Base-by-base conservation (phyloP, 2,113 vertebrate species). In the Myotis davidii region DNA sequence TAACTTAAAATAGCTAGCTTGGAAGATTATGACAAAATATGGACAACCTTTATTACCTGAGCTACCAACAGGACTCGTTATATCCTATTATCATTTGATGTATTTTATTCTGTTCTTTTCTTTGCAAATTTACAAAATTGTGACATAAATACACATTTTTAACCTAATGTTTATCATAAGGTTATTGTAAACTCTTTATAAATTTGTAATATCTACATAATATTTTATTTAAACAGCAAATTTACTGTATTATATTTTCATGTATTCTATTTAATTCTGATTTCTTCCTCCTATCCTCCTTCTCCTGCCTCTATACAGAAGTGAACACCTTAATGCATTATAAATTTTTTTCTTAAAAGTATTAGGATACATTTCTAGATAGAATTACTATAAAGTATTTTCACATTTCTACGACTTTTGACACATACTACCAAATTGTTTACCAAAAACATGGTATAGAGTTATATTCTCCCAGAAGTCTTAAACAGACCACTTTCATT, bases 341-440 rank as follows among this genome's bases (percentile, higher is more conserved):
- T 67, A 34, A 3, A 10, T 72, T 52, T 64, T 72, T 85, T 85
- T 34, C 34, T 83, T 64, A 59, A 90, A 94, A 77, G 2, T 85
- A 81, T 92, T 95, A 95, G 82, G n/a, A 37, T 92, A 78, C 70
- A 73, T 85, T 70, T 93, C 32, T 61, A 93, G 85, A 65, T 72
- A 79, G 70, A 89, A 90, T 94, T 83, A 42, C 21, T 79, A 18
- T 59, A 85, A 42, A 92, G 12, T 74, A 2, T 77, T 95, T 92
- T 77, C 48, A 61, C 82, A 34, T 61, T 73, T 87, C 92, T 78
- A 81, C 87, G 45, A 65, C 48, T 88, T 94, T 85, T 32, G 50
- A 50, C 32, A 50, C 72, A 70, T 25, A 39, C 34, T 70, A 39
- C 13, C 39, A 79, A 12, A 59, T 83, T 88, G 42, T 52, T 89